phyloP scores from a whole-genome alignment of 2,797 vertebrate species.

The Lindbergichthys nudifrons region DNA sequence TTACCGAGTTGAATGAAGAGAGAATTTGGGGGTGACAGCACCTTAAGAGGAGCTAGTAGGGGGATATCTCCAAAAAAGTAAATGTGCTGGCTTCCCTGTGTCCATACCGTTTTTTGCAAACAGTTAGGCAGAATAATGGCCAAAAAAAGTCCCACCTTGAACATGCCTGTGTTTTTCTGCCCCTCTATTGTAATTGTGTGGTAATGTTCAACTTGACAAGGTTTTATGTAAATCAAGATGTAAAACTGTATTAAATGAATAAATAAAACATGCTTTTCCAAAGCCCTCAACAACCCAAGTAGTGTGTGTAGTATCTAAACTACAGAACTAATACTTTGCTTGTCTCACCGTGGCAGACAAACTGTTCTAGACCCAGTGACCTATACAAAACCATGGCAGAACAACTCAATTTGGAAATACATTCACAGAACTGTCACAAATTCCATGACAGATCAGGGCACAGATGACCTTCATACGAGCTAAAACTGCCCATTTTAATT shows the following conservation, averaged over 20 bases:
- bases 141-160: no score
- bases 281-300: slow-evolving; percentile 4
- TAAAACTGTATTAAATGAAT: slow-evolving; percentile 27
- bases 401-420: slow-evolving; percentile 24
- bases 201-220: slow-evolving; percentile 11
- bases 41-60: background rate
- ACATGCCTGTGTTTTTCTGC: slow-evolving; percentile 11
- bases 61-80: background rate
- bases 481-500: slow-evolving; percentile 37
- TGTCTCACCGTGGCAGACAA: slow-evolving; percentile 3
- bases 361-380: slow-evolving; percentile 14
- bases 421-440: slow-evolving; percentile 44
- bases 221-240: slow-evolving; percentile 27
- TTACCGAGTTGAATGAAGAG: background rate
- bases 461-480: slow-evolving; percentile 50
- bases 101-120: no score
- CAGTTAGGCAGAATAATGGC: no score
- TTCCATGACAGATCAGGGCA: slow-evolving; percentile 38
- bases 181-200: background rate
- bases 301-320: slow-evolving; percentile 2
- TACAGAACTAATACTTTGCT: background rate
- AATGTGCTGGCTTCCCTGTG: no score
- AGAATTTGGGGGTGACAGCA: background rate
- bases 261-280: slow-evolving; percentile 24
- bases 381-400: slow-evolving; percentile 6